phyloP scores from a whole-genome alignment of 2,888 invertebrate genomes.

The Gnatocerus cornutus region DNA sequence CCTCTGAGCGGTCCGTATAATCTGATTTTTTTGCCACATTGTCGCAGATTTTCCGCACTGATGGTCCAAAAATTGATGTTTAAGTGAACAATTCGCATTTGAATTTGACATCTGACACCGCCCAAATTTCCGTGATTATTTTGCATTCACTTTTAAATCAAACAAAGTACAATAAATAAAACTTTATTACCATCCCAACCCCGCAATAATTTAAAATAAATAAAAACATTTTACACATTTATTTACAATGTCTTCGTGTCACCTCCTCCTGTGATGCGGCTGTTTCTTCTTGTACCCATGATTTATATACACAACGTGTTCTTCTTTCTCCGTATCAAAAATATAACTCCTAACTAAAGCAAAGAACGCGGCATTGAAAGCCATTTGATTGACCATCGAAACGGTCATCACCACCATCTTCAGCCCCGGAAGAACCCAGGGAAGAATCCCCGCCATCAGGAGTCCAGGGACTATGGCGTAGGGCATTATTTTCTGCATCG shows the following conservation, averaged over 20 bases:
- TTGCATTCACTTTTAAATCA: too few relatives aligned
- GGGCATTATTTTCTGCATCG: constrained; percentile 67
- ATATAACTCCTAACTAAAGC: constrained; percentile 76
- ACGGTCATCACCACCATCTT: constrained; percentile 79
- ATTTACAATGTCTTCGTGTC: constrained; percentile 4
- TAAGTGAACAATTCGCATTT: too few relatives aligned
- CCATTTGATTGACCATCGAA: constrained; percentile 80
- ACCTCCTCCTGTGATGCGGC: constrained; percentile 3
- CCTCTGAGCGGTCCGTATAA: too few relatives aligned
- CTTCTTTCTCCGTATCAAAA: constrained; percentile 73
- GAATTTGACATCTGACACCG: too few relatives aligned
- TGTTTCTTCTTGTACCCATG: constrained; percentile 73
- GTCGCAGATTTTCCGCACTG: too few relatives aligned
- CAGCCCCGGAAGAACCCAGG: constrained; percentile 79
- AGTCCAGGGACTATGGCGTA: constrained; percentile 77
- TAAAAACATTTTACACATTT: constrained; percentile 6
- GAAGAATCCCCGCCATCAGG: constrained; percentile 78
- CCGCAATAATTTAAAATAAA: background rate
- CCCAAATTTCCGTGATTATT: too few relatives aligned
- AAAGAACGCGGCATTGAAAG: constrained; percentile 77
- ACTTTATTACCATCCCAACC: too few relatives aligned
- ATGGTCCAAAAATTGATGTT: too few relatives aligned
- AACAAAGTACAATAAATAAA: too few relatives aligned
- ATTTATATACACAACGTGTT: constrained; percentile 76
- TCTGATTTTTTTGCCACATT: too few relatives aligned